A percentile compares a stretch with the other conserved stretches of the same genome.
Evolutionary conservation across 1,140 invertebrate species (phyloP).

Genomic region (Scylla paramamosain): DNA sequence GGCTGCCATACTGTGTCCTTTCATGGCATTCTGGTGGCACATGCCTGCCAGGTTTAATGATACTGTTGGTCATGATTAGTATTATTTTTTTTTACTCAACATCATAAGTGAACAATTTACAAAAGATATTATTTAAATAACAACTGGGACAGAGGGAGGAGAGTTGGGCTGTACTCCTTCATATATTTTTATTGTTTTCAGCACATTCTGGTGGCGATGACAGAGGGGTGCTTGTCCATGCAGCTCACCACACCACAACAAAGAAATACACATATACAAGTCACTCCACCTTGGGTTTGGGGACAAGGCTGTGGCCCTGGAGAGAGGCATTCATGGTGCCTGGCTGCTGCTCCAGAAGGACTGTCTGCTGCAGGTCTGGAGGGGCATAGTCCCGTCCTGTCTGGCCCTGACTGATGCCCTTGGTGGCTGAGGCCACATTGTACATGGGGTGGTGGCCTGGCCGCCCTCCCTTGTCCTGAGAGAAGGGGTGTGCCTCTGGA

Average conservation of each 20-base stretch:
- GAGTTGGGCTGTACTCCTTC: no score
- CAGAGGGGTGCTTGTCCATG: neutral
- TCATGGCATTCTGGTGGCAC: no score
- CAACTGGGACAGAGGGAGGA: no score
- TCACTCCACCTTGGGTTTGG: conserved; percentile 55
- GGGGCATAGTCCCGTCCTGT: conserved; percentile 38
- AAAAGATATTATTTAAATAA: no score
- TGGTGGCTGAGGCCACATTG: conserved; percentile 18
- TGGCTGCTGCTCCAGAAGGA: conserved; percentile 45
- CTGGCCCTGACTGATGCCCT: neutral
- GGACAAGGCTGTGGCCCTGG: conserved; percentile 42
- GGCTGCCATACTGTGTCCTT: no score
- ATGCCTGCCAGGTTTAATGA: no score
- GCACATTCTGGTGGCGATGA: neutral
- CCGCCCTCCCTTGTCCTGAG: conserved; percentile 19
- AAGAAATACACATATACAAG: neutral
- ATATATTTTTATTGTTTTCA: neutral
- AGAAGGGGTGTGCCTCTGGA: neutral
- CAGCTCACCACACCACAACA: neutral
- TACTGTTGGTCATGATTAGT: no score
- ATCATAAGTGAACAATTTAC: no score
- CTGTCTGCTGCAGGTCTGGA: conserved; percentile 34
- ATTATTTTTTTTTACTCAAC: no score
- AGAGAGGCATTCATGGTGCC: conserved; percentile 40
- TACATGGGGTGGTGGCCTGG: conserved; percentile 43